Percentiles rank a stretch among this genome's conserved stretches.
Evolutionary conservation across 1,140 invertebrate species (phyloP).

Genomic region (Pararge aegeria): DNA sequence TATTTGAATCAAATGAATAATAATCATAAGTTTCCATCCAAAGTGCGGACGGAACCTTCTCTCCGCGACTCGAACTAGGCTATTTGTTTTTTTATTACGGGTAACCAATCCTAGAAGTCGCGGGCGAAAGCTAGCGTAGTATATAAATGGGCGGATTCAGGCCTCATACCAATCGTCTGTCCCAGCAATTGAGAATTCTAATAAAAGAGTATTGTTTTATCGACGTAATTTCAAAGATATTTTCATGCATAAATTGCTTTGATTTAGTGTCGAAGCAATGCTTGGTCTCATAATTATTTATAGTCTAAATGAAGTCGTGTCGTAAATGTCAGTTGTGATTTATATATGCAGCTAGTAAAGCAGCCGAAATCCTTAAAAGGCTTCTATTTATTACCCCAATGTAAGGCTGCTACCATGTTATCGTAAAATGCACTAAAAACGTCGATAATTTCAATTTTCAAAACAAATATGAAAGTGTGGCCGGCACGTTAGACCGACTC

Average conservation of each 20-base stretch:
- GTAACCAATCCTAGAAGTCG: no score
- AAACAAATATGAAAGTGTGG: background rate
- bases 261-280: constrained; percentile 39
- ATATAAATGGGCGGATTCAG: background rate
- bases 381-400: constrained; percentile 15
- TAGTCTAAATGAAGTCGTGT: constrained; percentile 56
- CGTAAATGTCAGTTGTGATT: constrained; percentile 49
- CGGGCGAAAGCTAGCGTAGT: no score
- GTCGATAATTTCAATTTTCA: background rate
- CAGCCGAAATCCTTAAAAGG: constrained; percentile 14
- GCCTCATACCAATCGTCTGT: background rate
- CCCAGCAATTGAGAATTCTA: constrained; percentile 31
- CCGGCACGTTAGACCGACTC: no score
- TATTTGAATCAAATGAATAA: no score
- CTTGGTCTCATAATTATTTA: constrained; percentile 52
- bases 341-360: constrained; percentile 40
- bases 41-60: no score
- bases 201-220: constrained; percentile 44
- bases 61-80: no score
- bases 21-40: no score
- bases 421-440: background rate
- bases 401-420: constrained; percentile 3
- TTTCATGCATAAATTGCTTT: constrained; percentile 52
- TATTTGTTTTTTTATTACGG: no score
- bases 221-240: constrained; percentile 43